Evolutionary conservation across 2,797 vertebrate species (phyloP), one percentile per base, ranked within the genome.

Genomic region (Molossus alvarezi): DNA sequence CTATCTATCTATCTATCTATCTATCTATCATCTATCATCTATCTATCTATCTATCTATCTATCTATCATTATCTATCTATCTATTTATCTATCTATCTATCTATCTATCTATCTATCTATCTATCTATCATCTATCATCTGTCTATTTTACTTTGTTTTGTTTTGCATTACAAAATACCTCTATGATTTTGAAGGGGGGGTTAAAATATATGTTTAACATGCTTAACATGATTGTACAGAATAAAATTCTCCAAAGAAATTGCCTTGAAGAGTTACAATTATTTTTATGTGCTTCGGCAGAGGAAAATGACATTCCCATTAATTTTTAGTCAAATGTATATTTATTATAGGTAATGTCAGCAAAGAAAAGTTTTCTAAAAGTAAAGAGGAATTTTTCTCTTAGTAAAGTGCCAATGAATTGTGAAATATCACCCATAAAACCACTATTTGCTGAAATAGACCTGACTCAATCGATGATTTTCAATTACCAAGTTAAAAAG

Each of bases 371-470:
- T 84, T 94, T 90, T 21, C 37, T 84, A 14, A 82, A 95, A 84
- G 45, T 91, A 81, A 92, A 77, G 55, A 73, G 80, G 27, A 20
- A 86, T 91, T 95, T 77, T 94, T 69, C 33, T 1, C 60, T 91
- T 91, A 95, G 60, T 64, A 81, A 95, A 87, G 14, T 95, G 82
- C 9, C 94, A 95, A 62, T 81, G 71, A 81, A 73, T 84, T 94
- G 71, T 97, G 86, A 97, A 91, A 92, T 94, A 81, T 73, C 79
- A 86, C 82, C 80, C 64, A 73, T 69, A 95, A 97, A 97, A 91
- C n/a, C 65, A 95, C 73, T 80, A 67, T 94, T 95, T 97, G 69
- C 82, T 89, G 90, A 95, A 97, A 93, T 48, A 95, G 51, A 25
- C 29, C 80, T 48, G 53, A 62, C 4, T 95, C n/a, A 95, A 94